Evolutionary conservation across 2,113 vertebrate species (phyloP), one percentile per base, ranked within the genome.

Genomic region (Poeciliopsis retropinna): DNA sequence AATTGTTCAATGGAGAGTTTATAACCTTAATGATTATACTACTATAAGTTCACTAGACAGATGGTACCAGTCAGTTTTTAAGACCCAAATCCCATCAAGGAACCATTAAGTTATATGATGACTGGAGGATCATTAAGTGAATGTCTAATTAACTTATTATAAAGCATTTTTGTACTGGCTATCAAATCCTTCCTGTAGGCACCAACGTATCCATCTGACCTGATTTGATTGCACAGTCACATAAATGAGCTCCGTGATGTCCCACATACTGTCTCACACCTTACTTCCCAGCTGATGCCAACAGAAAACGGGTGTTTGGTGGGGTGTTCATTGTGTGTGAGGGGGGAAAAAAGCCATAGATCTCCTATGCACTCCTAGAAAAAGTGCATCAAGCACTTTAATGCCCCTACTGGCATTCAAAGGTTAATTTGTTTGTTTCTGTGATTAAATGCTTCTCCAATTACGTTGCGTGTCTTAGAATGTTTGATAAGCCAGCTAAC

Each of bases 71-170:
- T 92, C 85, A 75, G 85, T 91, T 90, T 85, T 72, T 76, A 88
- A 84, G 80, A 88, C 70, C 70, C 67, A 78, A 87, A 83, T 80
- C 82, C 84, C 83, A 89, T 93, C 86, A 90, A 89, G 77, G 84
- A 92, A 81, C 82, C 82, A 92, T 92, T 82, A 70, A 84, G 80
- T 82, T 80, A 76, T 78, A 84, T 79, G 70, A 83, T 87, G 78
- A 84, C 90, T 92, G 78, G 76, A 86, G 89, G 88, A 92, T 84
- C 86, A 88, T 85, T 88, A 87, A 90, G 83, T 87, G 82, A 89
- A 93, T 83, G 80, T 92, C 88, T 95, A 92, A 94, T 93, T 91
- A 92, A 93, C 86, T 81, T 89, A 93, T 91, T 92, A 90, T 91
- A 88, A 91, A 83, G 85, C 85, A 81, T 93, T 91, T 92, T 86